These are phyloP conservation scores for Zeuzera pyrina DNA, from an alignment of 2,888 invertebrate genomes.

Conservation along the genomic window DNA sequence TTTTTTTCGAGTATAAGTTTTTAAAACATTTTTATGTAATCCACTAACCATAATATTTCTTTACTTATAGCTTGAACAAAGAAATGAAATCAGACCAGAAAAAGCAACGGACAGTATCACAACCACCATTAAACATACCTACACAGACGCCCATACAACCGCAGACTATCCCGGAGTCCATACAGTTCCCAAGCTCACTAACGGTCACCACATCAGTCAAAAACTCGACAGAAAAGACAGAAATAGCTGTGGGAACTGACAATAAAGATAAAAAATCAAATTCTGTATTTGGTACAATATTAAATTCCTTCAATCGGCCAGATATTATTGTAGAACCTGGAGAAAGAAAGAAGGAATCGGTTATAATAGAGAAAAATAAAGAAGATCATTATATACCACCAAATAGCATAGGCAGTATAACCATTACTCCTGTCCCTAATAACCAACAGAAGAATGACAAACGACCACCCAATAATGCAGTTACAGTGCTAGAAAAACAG, in stretches of 20 bases:
- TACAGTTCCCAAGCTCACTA: constrained; percentile 59
- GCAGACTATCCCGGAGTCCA: constrained; percentile 38
- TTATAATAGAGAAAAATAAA: constrained; percentile 33
- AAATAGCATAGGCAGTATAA: constrained; percentile 59
- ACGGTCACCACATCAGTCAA: constrained; percentile 50
- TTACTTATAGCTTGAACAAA: constrained; percentile 54
- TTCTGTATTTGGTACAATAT: constrained; percentile 29
- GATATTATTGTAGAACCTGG: constrained; percentile 48
- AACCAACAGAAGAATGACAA: constrained; percentile 33
- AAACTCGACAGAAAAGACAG: constrained; percentile 21
- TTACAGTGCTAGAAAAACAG: constrained; percentile 22
- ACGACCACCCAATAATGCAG: constrained; percentile 15
- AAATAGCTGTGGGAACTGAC: constrained; percentile 19
- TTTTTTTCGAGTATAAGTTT: too few species aligned
- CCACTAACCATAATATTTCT: too few species aligned
- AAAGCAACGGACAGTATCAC: constrained; percentile 38
- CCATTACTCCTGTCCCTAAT: constrained; percentile 53
- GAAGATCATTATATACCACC: constrained; percentile 52
- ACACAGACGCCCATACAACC: constrained; percentile 5
- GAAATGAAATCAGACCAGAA: constrained; percentile 51
- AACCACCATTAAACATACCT: constrained; percentile 12
- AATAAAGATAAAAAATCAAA: constrained; percentile 22
- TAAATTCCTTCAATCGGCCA: constrained; percentile 34
- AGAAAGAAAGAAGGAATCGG: constrained; percentile 28
- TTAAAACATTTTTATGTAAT: too few species aligned